phyloP scores from a whole-genome alignment of 2,888 invertebrate species.

The Epicampocera succincta region DNA sequence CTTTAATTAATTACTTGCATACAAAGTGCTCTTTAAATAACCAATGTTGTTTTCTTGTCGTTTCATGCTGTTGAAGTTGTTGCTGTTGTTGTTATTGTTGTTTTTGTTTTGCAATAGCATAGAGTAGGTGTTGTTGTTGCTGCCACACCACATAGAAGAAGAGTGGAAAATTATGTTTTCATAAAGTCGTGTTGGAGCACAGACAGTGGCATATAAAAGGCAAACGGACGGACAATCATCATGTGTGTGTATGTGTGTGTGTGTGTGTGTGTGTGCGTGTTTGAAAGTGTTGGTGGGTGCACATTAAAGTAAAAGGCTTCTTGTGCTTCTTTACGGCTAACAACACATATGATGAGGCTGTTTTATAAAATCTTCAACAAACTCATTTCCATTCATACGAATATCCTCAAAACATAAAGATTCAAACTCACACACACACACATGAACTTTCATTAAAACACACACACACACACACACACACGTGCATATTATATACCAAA shows the following conservation, averaged over 20 bases:
- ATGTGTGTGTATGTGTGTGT: background rate
- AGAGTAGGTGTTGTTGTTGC: constrained; percentile 3
- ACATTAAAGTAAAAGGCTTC: constrained; percentile 43
- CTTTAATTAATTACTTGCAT: constrained; percentile 70
- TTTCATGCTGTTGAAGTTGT: constrained; percentile 20
- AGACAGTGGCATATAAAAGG: constrained; percentile 26
- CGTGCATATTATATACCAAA: constrained; percentile 6
- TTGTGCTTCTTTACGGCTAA: constrained; percentile 55
- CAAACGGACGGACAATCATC: background rate
- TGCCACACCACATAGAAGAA: constrained; percentile 28
- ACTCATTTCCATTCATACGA: constrained; percentile 44
- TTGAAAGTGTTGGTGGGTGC: background rate
- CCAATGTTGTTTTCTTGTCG: constrained; percentile 37
- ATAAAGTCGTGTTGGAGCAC: constrained; percentile 43
- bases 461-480: background rate
- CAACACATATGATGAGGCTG: constrained; percentile 62
- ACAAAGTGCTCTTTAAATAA: constrained; percentile 67
- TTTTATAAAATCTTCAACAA: constrained; percentile 59
- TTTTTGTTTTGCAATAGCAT: constrained; percentile 6
- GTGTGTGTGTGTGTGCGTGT: background rate
- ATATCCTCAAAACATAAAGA: constrained; percentile 31
- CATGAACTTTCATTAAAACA: background rate
- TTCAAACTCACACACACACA: background rate
- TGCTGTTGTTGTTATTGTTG: constrained; percentile 22
- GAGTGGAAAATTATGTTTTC: constrained; percentile 51